Evolutionary conservation across 2,888 invertebrate genomes (phyloP).

Genomic region (Phalera bucephala): DNA sequence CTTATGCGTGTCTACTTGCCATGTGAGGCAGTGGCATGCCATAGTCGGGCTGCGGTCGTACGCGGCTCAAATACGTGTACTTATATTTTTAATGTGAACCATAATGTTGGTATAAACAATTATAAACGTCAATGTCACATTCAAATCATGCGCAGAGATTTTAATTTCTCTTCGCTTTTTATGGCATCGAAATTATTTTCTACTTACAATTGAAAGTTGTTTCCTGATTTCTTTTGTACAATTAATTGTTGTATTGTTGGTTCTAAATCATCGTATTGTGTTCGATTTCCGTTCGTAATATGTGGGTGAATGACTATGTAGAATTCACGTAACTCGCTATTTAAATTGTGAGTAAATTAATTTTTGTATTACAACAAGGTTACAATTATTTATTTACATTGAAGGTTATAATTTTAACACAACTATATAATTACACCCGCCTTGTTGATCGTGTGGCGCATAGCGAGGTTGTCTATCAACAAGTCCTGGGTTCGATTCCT

Average conservation of each 20-base stretch:
- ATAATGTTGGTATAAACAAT: slow-evolving; percentile 52
- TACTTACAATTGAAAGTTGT: slow-evolving; percentile 58
- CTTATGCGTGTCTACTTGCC: slow-evolving; percentile 67
- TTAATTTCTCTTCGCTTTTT: slow-evolving; percentile 63
- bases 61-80: slow-evolving; percentile 47
- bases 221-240: slow-evolving; percentile 40
- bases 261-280: slow-evolving; percentile 3
- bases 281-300: slow-evolving; percentile 1
- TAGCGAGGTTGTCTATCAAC: no score
- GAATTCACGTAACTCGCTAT: neutral
- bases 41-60: slow-evolving; percentile 50
- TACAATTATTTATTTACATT: no score
- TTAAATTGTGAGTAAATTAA: neutral
- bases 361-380: no score
- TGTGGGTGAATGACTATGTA: neutral
- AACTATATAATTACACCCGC: no score
- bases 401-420: no score
- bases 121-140: slow-evolving; percentile 51
- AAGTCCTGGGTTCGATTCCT: no score
- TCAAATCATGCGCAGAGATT: slow-evolving; percentile 48
- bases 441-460: no score
- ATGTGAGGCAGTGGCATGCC: slow-evolving; percentile 56
- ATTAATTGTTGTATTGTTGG: slow-evolving; percentile 26
- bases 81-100: slow-evolving; percentile 52
- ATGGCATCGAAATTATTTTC: slow-evolving; percentile 56